These are phyloP conservation scores for Phainopepla nitens DNA, from an alignment of 2,113 vertebrate species.

Conservation along the genomic window DNA sequence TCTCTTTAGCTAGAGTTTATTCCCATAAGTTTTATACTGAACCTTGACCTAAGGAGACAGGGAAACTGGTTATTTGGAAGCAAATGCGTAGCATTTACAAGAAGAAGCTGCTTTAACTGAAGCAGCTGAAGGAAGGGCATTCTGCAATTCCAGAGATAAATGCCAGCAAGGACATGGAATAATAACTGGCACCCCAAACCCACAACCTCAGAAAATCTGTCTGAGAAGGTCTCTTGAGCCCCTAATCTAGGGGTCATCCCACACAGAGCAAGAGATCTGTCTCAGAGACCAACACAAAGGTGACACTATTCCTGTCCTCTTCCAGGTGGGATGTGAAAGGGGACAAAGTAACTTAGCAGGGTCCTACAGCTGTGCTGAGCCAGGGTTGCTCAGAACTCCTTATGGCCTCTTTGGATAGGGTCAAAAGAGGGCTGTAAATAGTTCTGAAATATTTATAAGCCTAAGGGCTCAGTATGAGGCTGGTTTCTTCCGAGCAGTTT, in stretches of 20 bases:
- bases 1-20: not conserved
- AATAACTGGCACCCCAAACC: not conserved
- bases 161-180: not conserved
- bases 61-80: not conserved
- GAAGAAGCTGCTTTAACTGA: not conserved
- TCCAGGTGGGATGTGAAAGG: not conserved
- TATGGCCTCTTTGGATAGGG: not conserved
- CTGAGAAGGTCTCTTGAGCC: fast-evolving
- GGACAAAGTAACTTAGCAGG: not conserved
- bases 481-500: not conserved
- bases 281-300: not conserved
- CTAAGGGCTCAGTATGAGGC: not conserved
- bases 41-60: not conserved
- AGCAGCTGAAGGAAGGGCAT: not conserved
- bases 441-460: not conserved
- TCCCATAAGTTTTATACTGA: not conserved
- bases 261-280: not conserved
- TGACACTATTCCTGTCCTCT: not conserved
- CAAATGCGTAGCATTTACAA: not conserved
- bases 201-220: not conserved
- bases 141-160: not conserved
- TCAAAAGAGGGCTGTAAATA: not conserved
- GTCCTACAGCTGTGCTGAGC: not conserved
- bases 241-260: not conserved
- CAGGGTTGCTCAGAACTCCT: not conserved